Percentiles rank a stretch among this genome's conserved stretches.
Evolutionary conservation across 2,113 vertebrate species (phyloP).

Genomic region (Alligator mississippiensis): DNA sequence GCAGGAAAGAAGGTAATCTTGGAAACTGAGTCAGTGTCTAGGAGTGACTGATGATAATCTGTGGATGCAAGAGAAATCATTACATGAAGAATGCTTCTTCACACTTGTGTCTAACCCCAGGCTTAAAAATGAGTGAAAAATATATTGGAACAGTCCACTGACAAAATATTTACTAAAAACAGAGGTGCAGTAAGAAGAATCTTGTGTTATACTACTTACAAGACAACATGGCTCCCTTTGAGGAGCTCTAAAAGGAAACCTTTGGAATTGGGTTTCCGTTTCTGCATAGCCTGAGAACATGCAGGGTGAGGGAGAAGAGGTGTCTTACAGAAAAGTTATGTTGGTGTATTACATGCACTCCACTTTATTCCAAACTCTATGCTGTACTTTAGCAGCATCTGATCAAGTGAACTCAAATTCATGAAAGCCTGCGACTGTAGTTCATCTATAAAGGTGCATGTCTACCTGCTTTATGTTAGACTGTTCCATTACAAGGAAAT

Average conservation of each 20-base stretch:
- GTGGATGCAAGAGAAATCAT: fast-evolving
- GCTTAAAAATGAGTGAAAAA: background rate
- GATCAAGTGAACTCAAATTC: too few relatives aligned
- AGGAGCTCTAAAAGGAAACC: background rate
- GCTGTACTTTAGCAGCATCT: too few relatives aligned
- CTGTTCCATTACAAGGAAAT: background rate
- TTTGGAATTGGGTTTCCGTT: background rate
- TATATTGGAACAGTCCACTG: background rate
- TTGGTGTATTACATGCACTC: too few relatives aligned
- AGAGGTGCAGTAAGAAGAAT: background rate
- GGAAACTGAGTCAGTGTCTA: background rate
- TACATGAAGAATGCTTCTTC: background rate
- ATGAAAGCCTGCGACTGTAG: too few relatives aligned
- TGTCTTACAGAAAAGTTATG: too few relatives aligned
- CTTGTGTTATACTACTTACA: background rate
- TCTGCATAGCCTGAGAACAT: background rate
- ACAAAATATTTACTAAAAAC: background rate
- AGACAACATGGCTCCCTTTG: background rate
- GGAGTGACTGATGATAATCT: background rate
- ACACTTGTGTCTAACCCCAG: background rate
- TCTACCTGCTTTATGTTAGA: background rate
- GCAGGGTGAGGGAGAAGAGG: background rate
- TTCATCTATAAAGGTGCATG: too few relatives aligned
- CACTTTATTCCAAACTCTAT: too few relatives aligned
- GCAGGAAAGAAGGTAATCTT: background rate